phyloP scores from a whole-genome alignment of 1,140 invertebrate genomes.

The Eriosoma lanigerum region DNA sequence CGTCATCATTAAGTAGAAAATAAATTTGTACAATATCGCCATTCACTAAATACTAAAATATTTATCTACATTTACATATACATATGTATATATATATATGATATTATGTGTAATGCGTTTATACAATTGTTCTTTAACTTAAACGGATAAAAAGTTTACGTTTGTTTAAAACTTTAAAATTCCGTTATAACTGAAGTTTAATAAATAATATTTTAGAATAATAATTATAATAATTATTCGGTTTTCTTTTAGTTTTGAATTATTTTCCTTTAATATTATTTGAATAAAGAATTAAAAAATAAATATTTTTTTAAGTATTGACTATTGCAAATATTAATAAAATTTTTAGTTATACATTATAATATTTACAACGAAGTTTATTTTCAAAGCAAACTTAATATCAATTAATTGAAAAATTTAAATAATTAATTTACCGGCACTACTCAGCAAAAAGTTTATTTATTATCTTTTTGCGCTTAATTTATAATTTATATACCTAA shows the following conservation, averaged over 20 bases:
- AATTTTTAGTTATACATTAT: background rate
- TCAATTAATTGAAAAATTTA: no score
- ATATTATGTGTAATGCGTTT: background rate
- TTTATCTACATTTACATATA: no score
- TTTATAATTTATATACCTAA: no score
- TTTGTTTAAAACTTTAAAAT: background rate
- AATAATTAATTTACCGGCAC: no score
- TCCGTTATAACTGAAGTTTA: no score
- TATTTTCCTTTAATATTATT: background rate
- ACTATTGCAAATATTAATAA: background rate
- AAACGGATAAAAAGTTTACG: background rate
- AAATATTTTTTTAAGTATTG: background rate
- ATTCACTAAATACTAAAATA: no score
- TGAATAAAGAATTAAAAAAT: background rate
- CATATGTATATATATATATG: no score
- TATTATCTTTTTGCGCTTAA: no score
- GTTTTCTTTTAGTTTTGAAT: background rate
- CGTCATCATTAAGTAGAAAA: no score
- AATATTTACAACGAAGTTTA: background rate
- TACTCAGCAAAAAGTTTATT: no score
- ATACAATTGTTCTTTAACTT: background rate
- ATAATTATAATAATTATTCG: background rate
- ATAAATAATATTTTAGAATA: background rate
- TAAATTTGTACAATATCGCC: no score
- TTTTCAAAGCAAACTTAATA: no score